These are phyloP conservation scores for Antechinus stuartii DNA, from an alignment of 2,113 vertebrate species.

Conservation along the genomic window DNA sequence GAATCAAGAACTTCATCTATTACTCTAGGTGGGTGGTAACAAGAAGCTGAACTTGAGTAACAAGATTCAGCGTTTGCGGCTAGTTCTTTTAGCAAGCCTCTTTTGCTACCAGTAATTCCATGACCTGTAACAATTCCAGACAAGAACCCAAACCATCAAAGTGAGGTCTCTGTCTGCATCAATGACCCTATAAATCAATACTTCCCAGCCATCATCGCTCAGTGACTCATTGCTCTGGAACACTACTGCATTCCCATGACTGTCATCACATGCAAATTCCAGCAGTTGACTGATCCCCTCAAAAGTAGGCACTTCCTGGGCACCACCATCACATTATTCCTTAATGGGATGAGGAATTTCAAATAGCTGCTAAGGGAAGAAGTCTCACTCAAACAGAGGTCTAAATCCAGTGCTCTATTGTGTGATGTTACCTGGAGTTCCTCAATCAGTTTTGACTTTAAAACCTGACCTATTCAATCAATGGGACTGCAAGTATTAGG, in stretches of 20 bases:
- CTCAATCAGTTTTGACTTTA: not conserved
- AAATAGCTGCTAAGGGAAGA: not conserved
- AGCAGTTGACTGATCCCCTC: not conserved
- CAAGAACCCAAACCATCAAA: not conserved
- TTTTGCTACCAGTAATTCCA: constrained; percentile 21
- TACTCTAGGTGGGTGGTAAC: not conserved
- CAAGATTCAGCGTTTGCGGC: not conserved
- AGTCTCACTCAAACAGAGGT: not conserved
- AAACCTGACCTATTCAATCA: not conserved
- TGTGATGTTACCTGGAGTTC: not conserved
- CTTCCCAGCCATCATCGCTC: not conserved
- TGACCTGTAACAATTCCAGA: not conserved
- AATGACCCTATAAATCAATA: not conserved
- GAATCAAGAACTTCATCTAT: not conserved
- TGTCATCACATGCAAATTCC: not conserved
- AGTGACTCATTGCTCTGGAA: not conserved
- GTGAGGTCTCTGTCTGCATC: not conserved
- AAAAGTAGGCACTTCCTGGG: not conserved
- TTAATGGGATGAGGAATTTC: not conserved
- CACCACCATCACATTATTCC: not conserved
- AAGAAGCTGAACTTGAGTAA: not conserved
- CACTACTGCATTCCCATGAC: not conserved
- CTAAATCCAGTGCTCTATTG: not conserved
- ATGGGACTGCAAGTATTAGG: not conserved
- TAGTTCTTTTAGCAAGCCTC: not conserved